A percentile compares a stretch with the other conserved stretches of the same genome.
Conservation (phyloP, 2,113 vertebrate genomes). For the Hippocampus barbouri region DNA sequence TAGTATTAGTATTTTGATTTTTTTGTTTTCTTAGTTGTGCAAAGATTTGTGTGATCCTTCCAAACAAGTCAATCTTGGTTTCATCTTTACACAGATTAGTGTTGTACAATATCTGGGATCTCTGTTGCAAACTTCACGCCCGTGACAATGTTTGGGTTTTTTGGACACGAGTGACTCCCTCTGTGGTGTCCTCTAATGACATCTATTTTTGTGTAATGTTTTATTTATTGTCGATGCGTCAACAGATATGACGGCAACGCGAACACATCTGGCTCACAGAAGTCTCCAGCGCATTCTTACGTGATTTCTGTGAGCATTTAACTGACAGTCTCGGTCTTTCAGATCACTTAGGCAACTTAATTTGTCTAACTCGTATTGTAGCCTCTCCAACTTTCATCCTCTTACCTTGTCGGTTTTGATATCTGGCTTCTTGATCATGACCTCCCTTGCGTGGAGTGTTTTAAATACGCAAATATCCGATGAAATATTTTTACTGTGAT, state of each 20-base stretch:
- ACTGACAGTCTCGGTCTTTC: background rate
- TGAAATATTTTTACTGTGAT: conserved; percentile 7
- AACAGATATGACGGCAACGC: background rate
- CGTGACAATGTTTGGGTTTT: background rate
- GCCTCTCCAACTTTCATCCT: background rate
- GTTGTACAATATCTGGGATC: too few relatives aligned
- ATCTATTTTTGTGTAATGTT: background rate
- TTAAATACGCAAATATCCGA: conserved; percentile 2
- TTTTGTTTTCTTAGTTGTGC: too few relatives aligned
- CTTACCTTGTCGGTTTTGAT: background rate
- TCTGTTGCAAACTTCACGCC: too few relatives aligned
- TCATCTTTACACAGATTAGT: too few relatives aligned
- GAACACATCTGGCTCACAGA: too few relatives aligned
- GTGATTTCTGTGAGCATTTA: background rate
- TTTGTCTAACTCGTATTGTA: background rate
- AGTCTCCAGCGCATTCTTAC: too few relatives aligned
- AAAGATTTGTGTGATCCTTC: too few relatives aligned
- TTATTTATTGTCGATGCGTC: background rate
- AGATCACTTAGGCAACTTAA: background rate
- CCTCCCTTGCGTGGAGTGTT: background rate
- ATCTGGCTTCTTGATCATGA: background rate
- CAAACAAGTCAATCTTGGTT: too few relatives aligned
- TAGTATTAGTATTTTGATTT: too few relatives aligned
- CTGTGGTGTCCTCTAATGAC: background rate
- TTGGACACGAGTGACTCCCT: background rate